These are phyloP conservation scores for Ypsolopha scabrella DNA, from an alignment of 2,888 invertebrate species.

Conservation along the genomic window DNA sequence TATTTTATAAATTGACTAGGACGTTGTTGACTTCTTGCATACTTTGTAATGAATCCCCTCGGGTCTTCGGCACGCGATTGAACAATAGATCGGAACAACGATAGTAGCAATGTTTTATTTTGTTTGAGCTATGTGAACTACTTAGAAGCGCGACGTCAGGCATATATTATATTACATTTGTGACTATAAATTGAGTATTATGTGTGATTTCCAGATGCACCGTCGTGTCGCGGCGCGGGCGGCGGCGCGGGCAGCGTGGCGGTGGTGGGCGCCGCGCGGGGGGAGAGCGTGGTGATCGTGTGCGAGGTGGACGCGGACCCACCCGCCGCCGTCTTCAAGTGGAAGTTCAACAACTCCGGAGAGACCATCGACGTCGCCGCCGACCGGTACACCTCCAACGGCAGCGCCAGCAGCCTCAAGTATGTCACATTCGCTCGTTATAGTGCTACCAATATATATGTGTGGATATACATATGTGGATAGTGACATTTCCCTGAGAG, in stretches of 20 bases:
- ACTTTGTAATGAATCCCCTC: background rate
- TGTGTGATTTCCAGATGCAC: constrained; percentile 75
- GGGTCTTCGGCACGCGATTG: too few species aligned
- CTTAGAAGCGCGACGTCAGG: background rate
- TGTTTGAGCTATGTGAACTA: too few species aligned
- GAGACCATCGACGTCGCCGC: constrained; percentile 87
- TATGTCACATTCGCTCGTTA: too few species aligned
- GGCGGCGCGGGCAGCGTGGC: constrained; percentile 78
- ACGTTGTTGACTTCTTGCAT: background rate
- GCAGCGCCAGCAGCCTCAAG: constrained; percentile 78
- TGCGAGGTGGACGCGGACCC: constrained; percentile 95
- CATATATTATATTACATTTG: background rate
- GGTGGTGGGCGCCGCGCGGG: constrained; percentile 89
- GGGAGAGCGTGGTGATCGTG: constrained; percentile 86
- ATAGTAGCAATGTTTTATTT: too few species aligned
- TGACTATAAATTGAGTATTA: background rate
- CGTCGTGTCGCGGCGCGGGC: constrained; percentile 77
- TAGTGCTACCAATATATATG: too few species aligned
- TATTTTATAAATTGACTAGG: background rate
- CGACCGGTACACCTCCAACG: constrained; percentile 83
- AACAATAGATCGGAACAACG: too few species aligned
- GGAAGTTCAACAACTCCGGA: constrained; percentile 96
- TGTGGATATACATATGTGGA: too few species aligned
- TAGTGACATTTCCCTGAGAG: too few species aligned
- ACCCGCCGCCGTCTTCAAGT: constrained; percentile 88